Percentiles rank a stretch among this genome's conserved stretches.
Conservation (phyloP, 1,140 invertebrate genomes). For the Aculops lycopersici region DNA sequence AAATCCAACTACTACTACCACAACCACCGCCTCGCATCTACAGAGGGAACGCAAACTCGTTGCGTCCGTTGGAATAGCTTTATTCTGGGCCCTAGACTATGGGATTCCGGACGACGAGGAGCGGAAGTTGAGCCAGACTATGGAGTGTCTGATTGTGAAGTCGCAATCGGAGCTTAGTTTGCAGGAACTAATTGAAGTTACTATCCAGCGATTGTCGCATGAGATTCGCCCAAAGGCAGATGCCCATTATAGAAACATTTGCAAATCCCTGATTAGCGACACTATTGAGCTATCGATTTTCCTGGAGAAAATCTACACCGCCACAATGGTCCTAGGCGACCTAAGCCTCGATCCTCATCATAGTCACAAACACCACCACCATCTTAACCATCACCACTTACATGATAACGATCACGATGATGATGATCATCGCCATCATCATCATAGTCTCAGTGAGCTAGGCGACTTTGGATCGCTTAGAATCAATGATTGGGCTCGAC, state of each 20-base stretch:
- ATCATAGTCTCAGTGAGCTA: too few relatives aligned
- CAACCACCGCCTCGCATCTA: too few relatives aligned
- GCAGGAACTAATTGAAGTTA: conserved; percentile 20
- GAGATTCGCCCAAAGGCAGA: conserved; percentile 23
- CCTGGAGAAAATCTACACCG: conserved; percentile 36
- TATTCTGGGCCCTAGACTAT: conserved; percentile 61
- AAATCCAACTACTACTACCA: too few relatives aligned
- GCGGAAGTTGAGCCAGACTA: conserved; percentile 39
- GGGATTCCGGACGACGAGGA: conserved; percentile 47
- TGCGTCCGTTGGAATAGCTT: conserved; percentile 37
- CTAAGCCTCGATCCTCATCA: too few relatives aligned
- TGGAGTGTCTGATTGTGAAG: conserved; percentile 40
- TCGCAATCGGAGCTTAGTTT: conserved; percentile 13
- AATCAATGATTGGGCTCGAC: conserved; percentile 32
- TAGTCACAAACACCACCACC: too few relatives aligned
- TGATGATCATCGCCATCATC: too few relatives aligned
- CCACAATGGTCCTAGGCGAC: conserved; percentile 14
- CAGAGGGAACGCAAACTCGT: conserved; percentile 32
- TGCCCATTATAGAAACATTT: conserved; percentile 58
- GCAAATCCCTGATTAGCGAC: conserved; percentile 56
- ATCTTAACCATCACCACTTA: too few relatives aligned
- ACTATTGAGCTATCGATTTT: conserved; percentile 57
- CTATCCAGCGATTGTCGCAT: conserved; percentile 27
- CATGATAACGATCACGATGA: too few relatives aligned
- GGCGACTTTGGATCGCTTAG: neutral